These are phyloP conservation scores for Hydractinia echinata DNA, from an alignment of 30 jellyfish, hydroid and myxozoan genomes.

Conservation along the genomic window DNA sequence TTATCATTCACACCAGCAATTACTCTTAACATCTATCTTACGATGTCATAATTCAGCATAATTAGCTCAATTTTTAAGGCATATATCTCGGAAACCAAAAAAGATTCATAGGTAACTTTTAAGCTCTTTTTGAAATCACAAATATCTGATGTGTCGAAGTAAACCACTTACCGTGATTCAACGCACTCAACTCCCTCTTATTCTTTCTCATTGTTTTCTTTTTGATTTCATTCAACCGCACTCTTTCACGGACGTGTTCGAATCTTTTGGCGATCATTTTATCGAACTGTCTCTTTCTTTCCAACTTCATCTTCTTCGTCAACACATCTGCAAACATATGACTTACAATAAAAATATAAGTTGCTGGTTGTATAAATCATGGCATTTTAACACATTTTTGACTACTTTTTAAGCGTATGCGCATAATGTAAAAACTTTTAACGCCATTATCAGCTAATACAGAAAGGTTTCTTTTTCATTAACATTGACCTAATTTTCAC, in stretches of 20 bases:
- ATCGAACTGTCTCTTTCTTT: slow-evolving; percentile 25
- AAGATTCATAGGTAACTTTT: not conserved
- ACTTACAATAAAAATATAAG: not conserved
- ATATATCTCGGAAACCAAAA: not conserved
- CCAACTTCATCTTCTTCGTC: slow-evolving; percentile 38
- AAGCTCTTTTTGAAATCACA: not conserved
- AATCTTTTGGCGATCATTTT: slow-evolving; percentile 24
- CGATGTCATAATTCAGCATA: too few relatives aligned
- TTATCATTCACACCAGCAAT: too few relatives aligned
- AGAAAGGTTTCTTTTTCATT: too few relatives aligned
- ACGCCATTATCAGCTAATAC: too few relatives aligned
- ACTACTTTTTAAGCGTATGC: too few relatives aligned
- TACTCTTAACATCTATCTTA: too few relatives aligned
- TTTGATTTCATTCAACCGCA: slow-evolving; percentile 15
- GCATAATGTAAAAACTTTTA: too few relatives aligned
- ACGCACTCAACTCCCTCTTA: not conserved
- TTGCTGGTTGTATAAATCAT: too few relatives aligned
- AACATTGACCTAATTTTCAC: too few relatives aligned
- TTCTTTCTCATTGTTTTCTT: slow-evolving; percentile 18
- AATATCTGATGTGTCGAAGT: not conserved
- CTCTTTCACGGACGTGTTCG: slow-evolving; percentile 22
- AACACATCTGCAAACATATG: not conserved
- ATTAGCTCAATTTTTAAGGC: too few relatives aligned
- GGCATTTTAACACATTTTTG: too few relatives aligned
- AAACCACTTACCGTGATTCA: slow-evolving; percentile 18